phyloP scores from a whole-genome alignment of 2,113 vertebrate genomes.

The Ictalurus punctatus region DNA sequence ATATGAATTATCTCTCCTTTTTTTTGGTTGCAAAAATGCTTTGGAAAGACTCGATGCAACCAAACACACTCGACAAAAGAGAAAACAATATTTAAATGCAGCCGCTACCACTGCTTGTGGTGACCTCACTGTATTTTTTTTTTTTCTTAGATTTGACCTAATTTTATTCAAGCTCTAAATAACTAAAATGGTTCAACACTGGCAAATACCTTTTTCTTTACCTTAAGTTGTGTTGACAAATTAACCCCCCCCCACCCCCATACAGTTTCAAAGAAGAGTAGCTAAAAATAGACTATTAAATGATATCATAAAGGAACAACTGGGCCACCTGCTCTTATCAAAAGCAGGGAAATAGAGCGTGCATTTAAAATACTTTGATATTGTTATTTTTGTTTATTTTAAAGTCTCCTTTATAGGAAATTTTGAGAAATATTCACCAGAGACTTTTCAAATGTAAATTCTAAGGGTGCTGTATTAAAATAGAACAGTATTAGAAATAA shows the following conservation, averaged over 20 bases:
- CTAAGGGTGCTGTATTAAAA: not conserved
- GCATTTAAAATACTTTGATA: not conserved
- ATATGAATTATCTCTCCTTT: not conserved
- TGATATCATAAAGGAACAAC: not conserved
- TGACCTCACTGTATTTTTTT: not conserved
- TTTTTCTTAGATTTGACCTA: not conserved
- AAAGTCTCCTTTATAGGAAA: not conserved
- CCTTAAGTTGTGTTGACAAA: not conserved
- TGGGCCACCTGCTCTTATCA: not conserved
- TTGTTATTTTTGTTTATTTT: not conserved
- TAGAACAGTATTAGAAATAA: not conserved
- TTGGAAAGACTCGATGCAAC: conserved; percentile 5
- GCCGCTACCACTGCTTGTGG: conserved; percentile 1
- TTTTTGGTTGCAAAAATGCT: not conserved
- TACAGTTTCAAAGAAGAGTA: not conserved
- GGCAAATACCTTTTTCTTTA: not conserved
- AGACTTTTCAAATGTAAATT: not conserved
- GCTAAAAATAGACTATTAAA: not conserved
- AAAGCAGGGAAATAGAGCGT: not conserved
- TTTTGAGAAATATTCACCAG: no score
- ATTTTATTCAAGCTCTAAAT: not conserved
- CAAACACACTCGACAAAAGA: not conserved
- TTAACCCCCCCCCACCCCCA: no score
- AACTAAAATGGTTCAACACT: not conserved
- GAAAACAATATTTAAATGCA: conserved; percentile 18